Evolutionary conservation across 2,113 vertebrate species (phyloP).

Genomic region (Xerus inauris): DNA sequence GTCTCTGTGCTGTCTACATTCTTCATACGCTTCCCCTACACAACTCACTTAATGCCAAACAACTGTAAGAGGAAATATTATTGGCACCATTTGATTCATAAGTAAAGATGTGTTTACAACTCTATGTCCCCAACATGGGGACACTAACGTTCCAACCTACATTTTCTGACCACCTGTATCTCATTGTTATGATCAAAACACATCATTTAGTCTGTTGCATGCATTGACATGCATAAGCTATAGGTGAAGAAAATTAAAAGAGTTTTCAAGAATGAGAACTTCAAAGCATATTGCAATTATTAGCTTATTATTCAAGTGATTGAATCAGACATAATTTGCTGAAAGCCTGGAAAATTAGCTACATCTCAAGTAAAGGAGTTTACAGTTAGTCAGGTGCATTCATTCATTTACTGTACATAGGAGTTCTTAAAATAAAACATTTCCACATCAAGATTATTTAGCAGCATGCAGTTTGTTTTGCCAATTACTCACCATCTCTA

Average conservation of each 20-base stretch:
- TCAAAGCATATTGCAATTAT: background rate
- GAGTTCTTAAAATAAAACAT: background rate
- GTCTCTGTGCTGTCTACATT: background rate
- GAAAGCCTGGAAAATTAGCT: background rate
- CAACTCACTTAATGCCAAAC: background rate
- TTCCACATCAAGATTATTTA: background rate
- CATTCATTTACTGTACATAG: background rate
- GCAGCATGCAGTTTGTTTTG: background rate
- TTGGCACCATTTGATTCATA: background rate
- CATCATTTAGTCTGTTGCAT: background rate
- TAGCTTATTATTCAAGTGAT: background rate
- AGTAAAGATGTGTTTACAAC: background rate
- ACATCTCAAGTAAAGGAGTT: background rate
- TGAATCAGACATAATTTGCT: background rate
- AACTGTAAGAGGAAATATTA: background rate
- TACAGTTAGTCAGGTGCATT: background rate
- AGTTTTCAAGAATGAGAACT: background rate
- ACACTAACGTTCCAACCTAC: background rate
- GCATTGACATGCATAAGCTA: background rate
- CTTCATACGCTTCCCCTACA: background rate
- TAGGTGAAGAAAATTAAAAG: background rate
- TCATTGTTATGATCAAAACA: background rate
- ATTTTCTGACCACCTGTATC: background rate
- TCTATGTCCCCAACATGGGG: background rate
- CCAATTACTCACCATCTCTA: accelerated